phyloP scores from a whole-genome alignment of 2,888 invertebrate genomes.

The Limenitis camilla region DNA sequence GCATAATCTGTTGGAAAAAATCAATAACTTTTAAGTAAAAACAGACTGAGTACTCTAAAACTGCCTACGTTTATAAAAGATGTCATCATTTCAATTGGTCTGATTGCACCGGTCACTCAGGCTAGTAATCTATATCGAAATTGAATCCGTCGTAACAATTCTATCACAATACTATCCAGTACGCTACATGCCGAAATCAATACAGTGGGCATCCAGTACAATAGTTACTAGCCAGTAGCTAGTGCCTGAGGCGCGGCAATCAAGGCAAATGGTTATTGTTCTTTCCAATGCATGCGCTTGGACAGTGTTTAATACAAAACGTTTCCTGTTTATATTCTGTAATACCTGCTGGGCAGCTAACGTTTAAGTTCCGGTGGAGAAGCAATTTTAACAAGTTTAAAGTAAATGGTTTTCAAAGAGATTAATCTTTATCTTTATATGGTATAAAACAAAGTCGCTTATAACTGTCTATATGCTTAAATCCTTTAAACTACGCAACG shows the following conservation, averaged over 20 bases:
- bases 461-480: too few relatives aligned
- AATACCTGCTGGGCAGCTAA: constrained; percentile 10
- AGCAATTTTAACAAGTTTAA: constrained; percentile 3
- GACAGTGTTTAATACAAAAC: constrained; percentile 32
- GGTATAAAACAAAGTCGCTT: background rate
- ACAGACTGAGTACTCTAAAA: too few relatives aligned
- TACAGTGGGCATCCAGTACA: constrained; percentile 33
- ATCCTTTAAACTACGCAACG: too few relatives aligned
- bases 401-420: background rate
- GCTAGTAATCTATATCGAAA: constrained; percentile 16
- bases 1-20: too few relatives aligned
- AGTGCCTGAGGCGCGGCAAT: constrained; percentile 26
- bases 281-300: constrained; percentile 30
- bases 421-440: background rate
- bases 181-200: constrained; percentile 33
- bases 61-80: background rate
- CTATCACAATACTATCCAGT: constrained; percentile 12
- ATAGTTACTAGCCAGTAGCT: constrained; percentile 20
- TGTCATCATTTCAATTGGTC: background rate
- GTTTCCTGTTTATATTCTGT: constrained; percentile 31
- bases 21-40: too few relatives aligned
- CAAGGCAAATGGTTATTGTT: constrained; percentile 35
- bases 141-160: constrained; percentile 12
- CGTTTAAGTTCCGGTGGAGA: constrained; percentile 14
- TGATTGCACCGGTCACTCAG: background rate